These are phyloP conservation scores for Astyanax mexicanus DNA, from an alignment of 2,797 vertebrate genomes.

Conservation along the genomic window DNA sequence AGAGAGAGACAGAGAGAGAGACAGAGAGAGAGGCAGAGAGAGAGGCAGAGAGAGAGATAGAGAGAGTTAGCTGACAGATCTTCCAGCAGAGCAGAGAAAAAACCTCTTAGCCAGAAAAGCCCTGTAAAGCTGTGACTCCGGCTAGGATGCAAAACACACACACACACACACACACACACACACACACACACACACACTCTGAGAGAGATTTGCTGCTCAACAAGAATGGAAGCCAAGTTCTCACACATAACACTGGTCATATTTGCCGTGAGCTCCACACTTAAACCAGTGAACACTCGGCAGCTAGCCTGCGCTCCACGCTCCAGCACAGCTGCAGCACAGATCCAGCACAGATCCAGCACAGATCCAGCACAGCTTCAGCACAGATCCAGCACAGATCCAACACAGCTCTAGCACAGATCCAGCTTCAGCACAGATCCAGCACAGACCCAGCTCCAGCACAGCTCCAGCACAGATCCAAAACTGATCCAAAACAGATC, in stretches of 20 bases:
- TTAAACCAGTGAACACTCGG: conserved; percentile 4
- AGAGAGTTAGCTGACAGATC: conserved; percentile 9
- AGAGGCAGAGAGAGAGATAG: conserved; percentile 3
- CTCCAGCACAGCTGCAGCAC: background rate
- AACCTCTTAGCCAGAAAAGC: conserved; percentile 14
- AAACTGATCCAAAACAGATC: too few relatives aligned
- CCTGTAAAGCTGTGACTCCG: conserved; percentile 12
- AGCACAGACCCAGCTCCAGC: too few relatives aligned
- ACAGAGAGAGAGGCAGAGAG: conserved; percentile 45
- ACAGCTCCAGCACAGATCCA: too few relatives aligned
- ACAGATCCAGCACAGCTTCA: too few relatives aligned
- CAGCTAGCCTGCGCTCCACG: background rate
- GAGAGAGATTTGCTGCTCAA: conserved; percentile 2
- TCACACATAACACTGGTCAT: conserved; percentile 6
- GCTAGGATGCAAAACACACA: conserved; percentile 5
- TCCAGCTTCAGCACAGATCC: too few relatives aligned
- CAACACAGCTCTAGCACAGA: too few relatives aligned
- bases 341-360: too few relatives aligned
- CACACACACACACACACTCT: conserved; percentile 7
- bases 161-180: conserved; percentile 13
- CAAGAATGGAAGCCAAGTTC: background rate
- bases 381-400: too few relatives aligned
- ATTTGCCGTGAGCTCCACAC: conserved; percentile 16
- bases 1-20: background rate
- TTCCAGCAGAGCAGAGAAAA: conserved; percentile 19